Percentiles rank a stretch among this genome's conserved stretches.
These are phyloP conservation scores for Neotoxoptera formosana DNA, from an alignment of 1,140 invertebrate genomes.

Conservation along the genomic window DNA sequence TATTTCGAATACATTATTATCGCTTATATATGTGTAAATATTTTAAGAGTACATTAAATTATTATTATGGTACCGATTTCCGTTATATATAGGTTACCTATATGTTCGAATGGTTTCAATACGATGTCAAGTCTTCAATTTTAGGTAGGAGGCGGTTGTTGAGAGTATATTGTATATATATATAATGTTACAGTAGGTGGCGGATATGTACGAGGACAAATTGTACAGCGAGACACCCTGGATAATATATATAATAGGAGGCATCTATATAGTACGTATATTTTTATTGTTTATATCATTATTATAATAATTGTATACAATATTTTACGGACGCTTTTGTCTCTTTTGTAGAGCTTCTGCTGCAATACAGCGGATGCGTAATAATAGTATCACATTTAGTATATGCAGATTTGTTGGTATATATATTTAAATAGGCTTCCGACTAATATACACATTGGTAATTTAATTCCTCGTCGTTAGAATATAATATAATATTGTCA, in stretches of 20 bases:
- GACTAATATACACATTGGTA: background rate
- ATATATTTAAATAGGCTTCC: background rate
- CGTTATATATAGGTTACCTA: background rate
- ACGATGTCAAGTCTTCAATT: background rate
- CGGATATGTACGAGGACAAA: background rate
- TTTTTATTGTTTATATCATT: background rate
- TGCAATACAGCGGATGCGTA: background rate
- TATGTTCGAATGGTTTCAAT: background rate
- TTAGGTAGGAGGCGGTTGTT: background rate
- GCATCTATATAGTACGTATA: background rate
- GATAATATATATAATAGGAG: background rate
- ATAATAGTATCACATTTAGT: background rate
- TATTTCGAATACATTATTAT: background rate
- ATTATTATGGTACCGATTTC: background rate
- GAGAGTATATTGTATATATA: background rate
- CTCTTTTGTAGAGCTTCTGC: background rate
- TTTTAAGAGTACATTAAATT: background rate
- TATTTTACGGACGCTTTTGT: background rate
- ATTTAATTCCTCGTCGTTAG: background rate
- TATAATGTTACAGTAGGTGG: background rate
- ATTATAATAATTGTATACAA: background rate
- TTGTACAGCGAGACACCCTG: background rate
- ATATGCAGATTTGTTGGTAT: background rate
- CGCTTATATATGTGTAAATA: background rate
- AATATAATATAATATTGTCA: background rate